phyloP scores from a whole-genome alignment of 2,888 invertebrate genomes.

The Drosophila recens region DNA sequence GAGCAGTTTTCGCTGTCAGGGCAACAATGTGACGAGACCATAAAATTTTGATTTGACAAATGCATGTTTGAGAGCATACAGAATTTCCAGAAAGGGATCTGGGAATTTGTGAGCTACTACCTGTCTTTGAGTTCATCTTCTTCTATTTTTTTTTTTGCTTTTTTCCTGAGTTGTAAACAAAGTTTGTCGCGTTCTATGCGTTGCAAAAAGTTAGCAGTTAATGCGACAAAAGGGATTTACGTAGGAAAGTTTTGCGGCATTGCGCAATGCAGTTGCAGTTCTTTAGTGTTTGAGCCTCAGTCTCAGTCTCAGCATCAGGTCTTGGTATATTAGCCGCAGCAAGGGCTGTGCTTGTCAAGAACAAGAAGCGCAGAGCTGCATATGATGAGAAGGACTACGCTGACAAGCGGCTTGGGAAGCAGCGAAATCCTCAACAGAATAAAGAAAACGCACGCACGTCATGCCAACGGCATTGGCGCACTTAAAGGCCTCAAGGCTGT shows the following conservation, averaged over 20 bases:
- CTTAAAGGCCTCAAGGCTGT: constrained; percentile 69
- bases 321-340: constrained; percentile 61
- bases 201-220: constrained; percentile 74
- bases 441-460: constrained; percentile 79
- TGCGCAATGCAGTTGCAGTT: constrained; percentile 68
- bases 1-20: constrained; percentile 58
- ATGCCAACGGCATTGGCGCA: constrained; percentile 74
- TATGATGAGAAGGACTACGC: constrained; percentile 44
- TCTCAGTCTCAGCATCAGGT: constrained; percentile 21
- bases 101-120: constrained; percentile 56
- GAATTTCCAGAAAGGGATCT: constrained; percentile 39
- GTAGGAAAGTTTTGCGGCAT: constrained; percentile 72
- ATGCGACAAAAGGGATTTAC: constrained; percentile 80
- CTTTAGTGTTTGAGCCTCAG: constrained; percentile 26
- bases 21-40: constrained; percentile 78
- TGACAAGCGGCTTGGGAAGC: constrained; percentile 47
- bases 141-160: constrained; percentile 33
- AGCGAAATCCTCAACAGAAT: constrained; percentile 59
- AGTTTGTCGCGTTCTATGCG: constrained; percentile 71
- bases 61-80: constrained; percentile 67
- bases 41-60: constrained; percentile 81
- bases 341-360: constrained; percentile 25
- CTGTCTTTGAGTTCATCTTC: constrained; percentile 58
- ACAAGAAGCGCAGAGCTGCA: constrained; percentile 18
- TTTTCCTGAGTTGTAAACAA: constrained; percentile 75